These are phyloP conservation scores for Hypothenemus hampei DNA, from an alignment of 1,140 invertebrate genomes.

Conservation along the genomic window DNA sequence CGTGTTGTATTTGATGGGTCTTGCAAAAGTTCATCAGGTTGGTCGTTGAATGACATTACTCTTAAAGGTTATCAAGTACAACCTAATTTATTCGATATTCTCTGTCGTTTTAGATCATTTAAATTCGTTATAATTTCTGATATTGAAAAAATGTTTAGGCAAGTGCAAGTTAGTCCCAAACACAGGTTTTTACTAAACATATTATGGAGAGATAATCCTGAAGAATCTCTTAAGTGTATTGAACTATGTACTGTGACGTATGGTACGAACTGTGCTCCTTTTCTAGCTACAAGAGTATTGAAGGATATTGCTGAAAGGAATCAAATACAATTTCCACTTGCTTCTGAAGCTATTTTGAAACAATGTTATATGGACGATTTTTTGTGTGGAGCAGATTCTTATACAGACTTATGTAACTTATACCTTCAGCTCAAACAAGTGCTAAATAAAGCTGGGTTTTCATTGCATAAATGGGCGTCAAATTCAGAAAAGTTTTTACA, in stretches of 20 bases:
- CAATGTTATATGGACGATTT: slow-evolving; percentile 30
- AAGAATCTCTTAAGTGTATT: slow-evolving; percentile 33
- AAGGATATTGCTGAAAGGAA: slow-evolving; percentile 35
- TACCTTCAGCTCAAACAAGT: slow-evolving; percentile 1
- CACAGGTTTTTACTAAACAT: slow-evolving; percentile 41
- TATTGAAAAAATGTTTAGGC: slow-evolving; percentile 45
- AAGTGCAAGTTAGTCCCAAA: slow-evolving; percentile 35
- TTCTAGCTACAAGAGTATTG: slow-evolving; percentile 33
- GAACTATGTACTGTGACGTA: slow-evolving; percentile 43
- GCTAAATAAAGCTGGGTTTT: slow-evolving; percentile 3
- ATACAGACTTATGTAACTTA: background rate
- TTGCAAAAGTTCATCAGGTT: slow-evolving; percentile 25
- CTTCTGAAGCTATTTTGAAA: slow-evolving; percentile 28
- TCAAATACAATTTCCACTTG: slow-evolving; percentile 32
- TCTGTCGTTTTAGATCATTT: slow-evolving; percentile 40
- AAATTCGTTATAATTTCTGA: slow-evolving; percentile 38
- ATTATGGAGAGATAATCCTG: slow-evolving; percentile 38
- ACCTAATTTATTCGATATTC: slow-evolving; percentile 38
- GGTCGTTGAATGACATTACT: slow-evolving; percentile 35
- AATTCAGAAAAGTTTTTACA: slow-evolving; percentile 4
- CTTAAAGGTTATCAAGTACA: background rate
- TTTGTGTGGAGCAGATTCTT: slow-evolving; percentile 8
- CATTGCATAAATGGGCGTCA: slow-evolving; percentile 19
- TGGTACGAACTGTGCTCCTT: slow-evolving; percentile 39
- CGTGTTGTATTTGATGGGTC: slow-evolving; percentile 38